phyloP scores from a whole-genome alignment of 2,113 vertebrate species.

The Pelobates fuscus region DNA sequence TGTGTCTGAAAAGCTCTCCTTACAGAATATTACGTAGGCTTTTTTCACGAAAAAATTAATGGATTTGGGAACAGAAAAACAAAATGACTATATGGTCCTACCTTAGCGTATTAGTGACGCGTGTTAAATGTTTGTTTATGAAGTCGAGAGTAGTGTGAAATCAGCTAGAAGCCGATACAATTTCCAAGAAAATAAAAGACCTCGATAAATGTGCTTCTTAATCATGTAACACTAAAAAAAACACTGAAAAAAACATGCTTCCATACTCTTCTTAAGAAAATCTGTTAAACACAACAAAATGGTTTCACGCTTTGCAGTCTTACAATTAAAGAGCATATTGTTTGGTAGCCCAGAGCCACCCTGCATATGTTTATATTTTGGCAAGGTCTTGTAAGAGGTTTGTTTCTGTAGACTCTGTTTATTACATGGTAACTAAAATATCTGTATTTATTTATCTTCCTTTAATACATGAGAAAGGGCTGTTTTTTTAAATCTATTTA shows the following conservation, averaged over 20 bases:
- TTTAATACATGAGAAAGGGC: not conserved
- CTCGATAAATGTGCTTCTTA: not conserved
- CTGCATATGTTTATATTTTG: not conserved
- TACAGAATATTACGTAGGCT: too few relatives aligned
- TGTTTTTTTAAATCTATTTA: not conserved
- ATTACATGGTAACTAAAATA: not conserved
- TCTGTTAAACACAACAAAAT: slow-evolving; percentile 7
- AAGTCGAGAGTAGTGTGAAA: not conserved
- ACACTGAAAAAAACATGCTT: slow-evolving; percentile 9
- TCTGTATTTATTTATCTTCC: not conserved
- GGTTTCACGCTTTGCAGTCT: slow-evolving; percentile 6
- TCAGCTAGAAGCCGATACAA: not conserved
- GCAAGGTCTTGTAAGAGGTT: not conserved
- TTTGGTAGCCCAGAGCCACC: slow-evolving; percentile 6
- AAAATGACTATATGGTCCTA: too few relatives aligned
- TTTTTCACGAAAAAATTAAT: too few relatives aligned
- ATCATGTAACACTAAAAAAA: slow-evolving; percentile 10
- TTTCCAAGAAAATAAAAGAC: not conserved
- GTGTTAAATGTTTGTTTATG: not conserved
- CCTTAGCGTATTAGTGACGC: too few relatives aligned
- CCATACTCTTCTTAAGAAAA: not conserved
- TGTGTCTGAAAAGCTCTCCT: too few relatives aligned
- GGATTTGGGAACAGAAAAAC: too few relatives aligned
- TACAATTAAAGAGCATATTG: slow-evolving; percentile 5
- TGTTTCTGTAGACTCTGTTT: not conserved